Base-by-base conservation (phyloP, 2,888 invertebrate genomes). In the Ectemnius cavifrons region DNA sequence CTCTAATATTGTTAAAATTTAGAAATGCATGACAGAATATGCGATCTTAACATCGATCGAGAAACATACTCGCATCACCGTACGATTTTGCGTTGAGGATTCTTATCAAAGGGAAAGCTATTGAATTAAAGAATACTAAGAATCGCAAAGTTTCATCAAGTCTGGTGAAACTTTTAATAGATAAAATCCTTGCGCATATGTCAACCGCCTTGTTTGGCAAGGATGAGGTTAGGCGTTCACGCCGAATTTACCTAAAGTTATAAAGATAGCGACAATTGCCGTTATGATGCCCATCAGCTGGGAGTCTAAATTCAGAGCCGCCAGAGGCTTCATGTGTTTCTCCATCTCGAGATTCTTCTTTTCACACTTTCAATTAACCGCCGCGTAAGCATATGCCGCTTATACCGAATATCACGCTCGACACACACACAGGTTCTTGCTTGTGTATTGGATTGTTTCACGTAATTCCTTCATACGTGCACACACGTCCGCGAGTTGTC, bases 201-300 rank as follows among this genome's bases (percentile, higher is more conserved):
- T 46, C 45, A 13, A 16, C 0, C n/a, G 8, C n/a, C 46, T 61
- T 60, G 57, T 69, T 61, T 74, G 67, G 49, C n/a, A 68, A 14
- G 27, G 56, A 59, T 78, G 77, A 77, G 72, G 68, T 77, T 82
- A 46, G 58, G 58, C 63, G 49, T 61, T 65, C 18, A 20, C 28
- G 63, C 18, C 69, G 61, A 67, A 79, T 78, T 89, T 91, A 92
- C 91, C 88, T 80, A 91, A 68, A 5, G 91, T 90, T 71, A 91
- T 45, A 68, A 91, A 73, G 61, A 91, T 83, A 3, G 82, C 86
- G 65, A 91, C 75, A 27, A 90, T 78, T n/a, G 90, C 91, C 56
- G 84, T 79, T 72, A 91, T 75, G 68, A 91, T 84, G 74, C 86
- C 87, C 78, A 89, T 72, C 47, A 90, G 78, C 59, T 89, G 86